Evolutionary conservation across 2,797 vertebrate genomes (phyloP).

Genomic region (Trachurus trachurus): DNA sequence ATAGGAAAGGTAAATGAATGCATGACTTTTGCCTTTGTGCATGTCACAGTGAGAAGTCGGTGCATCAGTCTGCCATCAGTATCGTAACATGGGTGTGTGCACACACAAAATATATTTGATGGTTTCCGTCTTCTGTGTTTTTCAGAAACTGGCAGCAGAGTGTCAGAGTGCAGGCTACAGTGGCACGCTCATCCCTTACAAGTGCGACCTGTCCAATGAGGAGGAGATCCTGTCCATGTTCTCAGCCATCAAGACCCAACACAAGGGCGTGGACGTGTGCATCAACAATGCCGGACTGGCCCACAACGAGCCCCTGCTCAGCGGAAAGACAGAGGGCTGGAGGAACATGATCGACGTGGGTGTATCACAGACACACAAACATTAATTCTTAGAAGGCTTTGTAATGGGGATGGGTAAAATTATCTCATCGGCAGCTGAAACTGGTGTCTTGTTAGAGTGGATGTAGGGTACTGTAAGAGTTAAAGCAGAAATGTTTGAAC

Average conservation of each 20-base stretch:
- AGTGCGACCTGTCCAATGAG: slow-evolving; percentile 95
- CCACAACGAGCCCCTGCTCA: slow-evolving; percentile 91
- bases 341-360: slow-evolving; percentile 96
- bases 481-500: slow-evolving; percentile 34
- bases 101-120: too few relatives aligned
- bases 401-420: background rate
- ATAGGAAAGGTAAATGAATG: too few relatives aligned
- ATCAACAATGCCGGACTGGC: slow-evolving; percentile 97
- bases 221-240: slow-evolving; percentile 99
- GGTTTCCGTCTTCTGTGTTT: slow-evolving; percentile 1
- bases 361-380: slow-evolving; percentile 70
- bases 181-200: slow-evolving; percentile 94
- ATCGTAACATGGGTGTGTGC: too few relatives aligned
- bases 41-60: too few relatives aligned
- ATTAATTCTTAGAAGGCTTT: background rate
- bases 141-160: slow-evolving; percentile 94
- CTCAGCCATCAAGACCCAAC: slow-evolving; percentile 93
- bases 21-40: too few relatives aligned
- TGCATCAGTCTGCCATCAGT: too few relatives aligned
- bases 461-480: slow-evolving; percentile 36
- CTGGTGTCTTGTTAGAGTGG: slow-evolving; percentile 18
- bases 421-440: background rate
- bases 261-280: slow-evolving; percentile 95
- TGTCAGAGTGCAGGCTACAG: slow-evolving; percentile 95
- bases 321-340: slow-evolving; percentile 93